Percentiles rank a stretch among this genome's conserved stretches.
Conservation (phyloP, 2,888 invertebrate species). For the Trissolcus brochymenae region DNA sequence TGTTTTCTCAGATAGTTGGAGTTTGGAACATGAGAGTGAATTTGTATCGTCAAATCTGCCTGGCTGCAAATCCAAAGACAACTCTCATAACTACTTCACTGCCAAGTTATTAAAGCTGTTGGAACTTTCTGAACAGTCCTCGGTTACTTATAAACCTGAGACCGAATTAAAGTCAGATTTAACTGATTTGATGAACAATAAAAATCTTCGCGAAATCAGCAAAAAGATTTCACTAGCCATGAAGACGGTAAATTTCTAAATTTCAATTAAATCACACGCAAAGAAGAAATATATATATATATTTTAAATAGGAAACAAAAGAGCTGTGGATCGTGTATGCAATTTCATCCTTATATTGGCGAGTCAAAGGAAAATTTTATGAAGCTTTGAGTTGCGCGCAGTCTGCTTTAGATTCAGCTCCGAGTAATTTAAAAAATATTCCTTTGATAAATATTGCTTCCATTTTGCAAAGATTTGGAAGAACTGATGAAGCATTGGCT, state of each 20-base stretch:
- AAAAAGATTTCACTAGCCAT: constrained; percentile 86
- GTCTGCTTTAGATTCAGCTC: constrained; percentile 80
- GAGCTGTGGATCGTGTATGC: constrained; percentile 86
- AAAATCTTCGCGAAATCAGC: constrained; percentile 85
- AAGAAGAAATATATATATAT: neutral
- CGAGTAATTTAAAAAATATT: constrained; percentile 81
- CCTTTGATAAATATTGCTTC: constrained; percentile 84
- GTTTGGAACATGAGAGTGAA: constrained; percentile 74
- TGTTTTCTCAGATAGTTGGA: constrained; percentile 53
- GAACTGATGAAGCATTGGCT: constrained; percentile 81
- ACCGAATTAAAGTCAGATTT: constrained; percentile 76
- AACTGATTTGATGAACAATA: constrained; percentile 71
- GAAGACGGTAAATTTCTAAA: constrained; percentile 78
- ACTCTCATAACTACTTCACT: constrained; percentile 72
- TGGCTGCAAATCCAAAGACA: constrained; percentile 78
- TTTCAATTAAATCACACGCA: neutral
- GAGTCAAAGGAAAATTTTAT: constrained; percentile 82
- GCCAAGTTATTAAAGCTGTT: constrained; percentile 67
- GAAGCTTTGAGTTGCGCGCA: constrained; percentile 85
- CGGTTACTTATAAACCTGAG: constrained; percentile 64
- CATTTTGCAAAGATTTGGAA: constrained; percentile 81
- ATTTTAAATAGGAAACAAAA: constrained; percentile 80
- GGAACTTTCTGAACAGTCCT: constrained; percentile 62
- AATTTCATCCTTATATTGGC: constrained; percentile 87
- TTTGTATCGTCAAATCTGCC: constrained; percentile 85